Conservation (phyloP, 2,113 vertebrate species). For the Prionailurus viverrinus region DNA sequence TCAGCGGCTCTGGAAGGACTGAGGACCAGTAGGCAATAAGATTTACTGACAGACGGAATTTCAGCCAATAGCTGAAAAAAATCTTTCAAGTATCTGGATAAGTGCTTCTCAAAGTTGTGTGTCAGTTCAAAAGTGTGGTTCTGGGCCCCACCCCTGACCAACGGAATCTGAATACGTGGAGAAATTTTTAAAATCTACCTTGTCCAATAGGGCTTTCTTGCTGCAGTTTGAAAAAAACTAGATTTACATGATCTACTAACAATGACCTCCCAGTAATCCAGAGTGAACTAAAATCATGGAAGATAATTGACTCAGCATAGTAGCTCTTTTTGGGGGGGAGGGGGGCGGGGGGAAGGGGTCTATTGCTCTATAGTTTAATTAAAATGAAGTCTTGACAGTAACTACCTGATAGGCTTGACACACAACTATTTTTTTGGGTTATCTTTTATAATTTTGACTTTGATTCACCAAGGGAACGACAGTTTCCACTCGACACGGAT, state of each 20-base stretch:
- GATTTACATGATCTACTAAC: not conserved
- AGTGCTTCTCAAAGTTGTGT: not conserved
- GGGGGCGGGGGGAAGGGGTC: too few species aligned
- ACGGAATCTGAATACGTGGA: not conserved
- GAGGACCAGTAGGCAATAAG: not conserved
- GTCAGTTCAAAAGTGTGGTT: not conserved
- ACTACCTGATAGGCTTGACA: not conserved
- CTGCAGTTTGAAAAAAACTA: not conserved
- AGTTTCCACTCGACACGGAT: not conserved
- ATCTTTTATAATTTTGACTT: slow-evolving; percentile 5
- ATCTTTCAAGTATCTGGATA: not conserved
- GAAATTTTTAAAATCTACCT: not conserved
- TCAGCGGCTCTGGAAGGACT: not conserved
- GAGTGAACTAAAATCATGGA: not conserved
- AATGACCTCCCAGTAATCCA: not conserved
- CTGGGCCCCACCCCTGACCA: not conserved
- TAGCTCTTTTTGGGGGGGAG: not conserved
- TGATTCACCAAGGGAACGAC: not conserved
- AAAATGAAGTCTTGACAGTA: slow-evolving; percentile 8
- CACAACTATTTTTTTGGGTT: not conserved
- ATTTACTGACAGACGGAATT: slow-evolving; percentile 13
- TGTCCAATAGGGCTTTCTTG: not conserved
- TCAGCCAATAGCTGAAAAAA: not conserved
- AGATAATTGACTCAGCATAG: not conserved
- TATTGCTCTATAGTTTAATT: not conserved